Percentiles rank a stretch among this genome's conserved stretches.
Conservation (phyloP, 2,888 invertebrate species). For the Heteromyza rotundicornis region DNA sequence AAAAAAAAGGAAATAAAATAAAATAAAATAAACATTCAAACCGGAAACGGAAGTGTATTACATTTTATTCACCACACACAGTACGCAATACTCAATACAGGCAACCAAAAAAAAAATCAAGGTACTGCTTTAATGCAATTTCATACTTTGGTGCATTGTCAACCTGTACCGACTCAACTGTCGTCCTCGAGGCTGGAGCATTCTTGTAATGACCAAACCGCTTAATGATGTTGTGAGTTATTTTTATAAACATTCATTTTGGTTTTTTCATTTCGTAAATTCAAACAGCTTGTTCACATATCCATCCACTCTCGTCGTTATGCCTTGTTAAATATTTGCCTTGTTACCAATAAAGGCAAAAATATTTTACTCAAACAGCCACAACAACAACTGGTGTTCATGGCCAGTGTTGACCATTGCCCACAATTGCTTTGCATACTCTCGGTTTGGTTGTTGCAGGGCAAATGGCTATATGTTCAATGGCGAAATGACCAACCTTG, state of each 20-base stretch:
- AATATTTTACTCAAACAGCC: too few species aligned
- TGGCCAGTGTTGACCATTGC: too few species aligned
- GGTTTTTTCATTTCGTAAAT: too few species aligned
- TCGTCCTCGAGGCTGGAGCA: background rate
- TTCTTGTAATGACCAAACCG: constrained; percentile 3
- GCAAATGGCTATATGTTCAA: too few species aligned
- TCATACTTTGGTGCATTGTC: background rate
- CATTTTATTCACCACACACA: constrained; percentile 22
- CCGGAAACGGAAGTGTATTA: constrained; percentile 24
- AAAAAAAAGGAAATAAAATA: too few species aligned
- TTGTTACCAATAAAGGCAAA: background rate
- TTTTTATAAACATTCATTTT: too few species aligned
- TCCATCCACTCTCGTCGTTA: too few species aligned
- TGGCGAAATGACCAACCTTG: too few species aligned
- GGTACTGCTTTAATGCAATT: constrained; percentile 4
- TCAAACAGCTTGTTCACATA: too few species aligned
- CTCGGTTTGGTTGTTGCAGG: too few species aligned
- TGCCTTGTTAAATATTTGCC: background rate
- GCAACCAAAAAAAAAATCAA: background rate
- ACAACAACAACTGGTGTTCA: too few species aligned
- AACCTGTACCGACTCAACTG: background rate
- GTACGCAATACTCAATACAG: constrained; percentile 6
- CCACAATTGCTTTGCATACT: too few species aligned
- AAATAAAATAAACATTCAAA: background rate
- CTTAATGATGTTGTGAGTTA: constrained; percentile 17